A percentile compares a stretch with the other conserved stretches of the same genome.
Conservation (phyloP, 2,888 invertebrate genomes). For the Pammene aurita region DNA sequence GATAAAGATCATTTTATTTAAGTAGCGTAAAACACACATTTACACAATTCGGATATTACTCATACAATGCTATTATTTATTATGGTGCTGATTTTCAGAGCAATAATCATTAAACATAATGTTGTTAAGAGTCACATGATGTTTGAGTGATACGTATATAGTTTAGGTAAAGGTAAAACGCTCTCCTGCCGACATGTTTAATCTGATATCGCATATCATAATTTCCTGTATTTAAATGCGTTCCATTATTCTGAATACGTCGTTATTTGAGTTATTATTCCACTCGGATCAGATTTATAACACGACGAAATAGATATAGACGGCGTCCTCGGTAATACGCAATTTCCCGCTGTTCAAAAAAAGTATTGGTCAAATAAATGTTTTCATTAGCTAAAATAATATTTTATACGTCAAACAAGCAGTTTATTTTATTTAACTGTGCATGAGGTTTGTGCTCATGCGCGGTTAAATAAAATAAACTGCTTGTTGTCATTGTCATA, state of each 20-base stretch:
- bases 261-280: slow-evolving; percentile 35
- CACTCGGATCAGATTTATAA: slow-evolving; percentile 39
- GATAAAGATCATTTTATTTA: not conserved
- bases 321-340: no score
- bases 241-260: slow-evolving; percentile 27
- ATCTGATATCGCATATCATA: slow-evolving; percentile 27
- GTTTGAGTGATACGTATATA: not conserved
- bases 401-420: no score
- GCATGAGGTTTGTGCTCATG: no score
- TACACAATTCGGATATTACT: not conserved
- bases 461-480: no score
- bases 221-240: slow-evolving; percentile 32
- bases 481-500: no score
- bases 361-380: no score
- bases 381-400: no score
- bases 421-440: no score
- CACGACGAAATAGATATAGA: no score
- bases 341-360: no score
- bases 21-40: not conserved
- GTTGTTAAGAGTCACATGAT: no score
- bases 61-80: not conserved
- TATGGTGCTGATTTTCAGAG: not conserved
- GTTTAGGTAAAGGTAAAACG: not conserved
- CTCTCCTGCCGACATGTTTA: not conserved
- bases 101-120: not conserved